Evolutionary conservation across 2,797 vertebrate species (phyloP).

Genomic region (Phaenicophaeus curvirostris): DNA sequence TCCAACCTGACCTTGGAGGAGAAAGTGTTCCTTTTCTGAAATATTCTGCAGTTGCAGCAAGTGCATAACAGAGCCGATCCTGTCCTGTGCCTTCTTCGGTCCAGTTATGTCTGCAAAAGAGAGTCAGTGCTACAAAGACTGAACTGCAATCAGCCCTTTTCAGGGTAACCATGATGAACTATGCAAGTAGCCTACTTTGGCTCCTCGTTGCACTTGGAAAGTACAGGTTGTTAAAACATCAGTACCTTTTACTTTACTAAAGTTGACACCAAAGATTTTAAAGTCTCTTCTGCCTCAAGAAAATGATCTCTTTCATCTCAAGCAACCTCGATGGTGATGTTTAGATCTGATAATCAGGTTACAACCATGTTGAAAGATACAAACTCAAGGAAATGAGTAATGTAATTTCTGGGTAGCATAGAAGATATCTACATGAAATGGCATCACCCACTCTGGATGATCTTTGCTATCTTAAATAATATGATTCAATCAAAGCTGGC

Average conservation of each 20-base stretch:
- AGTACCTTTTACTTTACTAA: slow-evolving; percentile 26
- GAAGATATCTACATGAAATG: not conserved
- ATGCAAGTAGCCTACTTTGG: too few relatives aligned
- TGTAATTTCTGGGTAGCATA: not conserved
- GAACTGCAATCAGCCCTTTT: not conserved
- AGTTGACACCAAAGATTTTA: not conserved
- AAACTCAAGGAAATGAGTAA: not conserved
- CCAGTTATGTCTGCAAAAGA: not conserved
- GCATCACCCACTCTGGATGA: not conserved
- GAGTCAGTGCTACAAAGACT: not conserved
- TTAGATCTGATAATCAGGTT: slow-evolving; percentile 37
- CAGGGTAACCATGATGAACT: too few relatives aligned
- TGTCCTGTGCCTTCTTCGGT: not conserved
- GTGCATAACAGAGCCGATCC: not conserved
- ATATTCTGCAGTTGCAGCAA: not conserved
- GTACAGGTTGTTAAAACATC: slow-evolving; percentile 31
- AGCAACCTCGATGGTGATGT: slow-evolving; percentile 21
- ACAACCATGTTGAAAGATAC: slow-evolving; percentile 1
- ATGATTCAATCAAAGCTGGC: not conserved
- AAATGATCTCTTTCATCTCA: slow-evolving; percentile 30
- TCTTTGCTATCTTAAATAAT: not conserved
- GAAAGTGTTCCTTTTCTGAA: not conserved
- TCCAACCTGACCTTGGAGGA: too few relatives aligned
- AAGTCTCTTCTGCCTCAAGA: slow-evolving; percentile 35
- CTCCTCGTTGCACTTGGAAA: too few relatives aligned